These are phyloP conservation scores for Oncorhynchus clarkii DNA, from an alignment of 2,113 vertebrate genomes.

Conservation along the genomic window DNA sequence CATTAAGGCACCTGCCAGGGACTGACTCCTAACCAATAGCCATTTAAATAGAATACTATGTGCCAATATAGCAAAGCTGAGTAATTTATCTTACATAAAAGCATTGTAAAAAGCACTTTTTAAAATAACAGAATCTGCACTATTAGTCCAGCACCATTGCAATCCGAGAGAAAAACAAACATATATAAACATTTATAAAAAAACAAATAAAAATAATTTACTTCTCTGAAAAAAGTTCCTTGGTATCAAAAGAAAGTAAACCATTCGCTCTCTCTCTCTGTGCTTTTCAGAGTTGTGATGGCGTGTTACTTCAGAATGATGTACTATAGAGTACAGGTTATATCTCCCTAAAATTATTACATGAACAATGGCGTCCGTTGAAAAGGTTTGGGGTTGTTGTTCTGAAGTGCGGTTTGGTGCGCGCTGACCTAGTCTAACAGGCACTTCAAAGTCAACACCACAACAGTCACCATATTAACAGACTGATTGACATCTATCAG, in stretches of 20 bases:
- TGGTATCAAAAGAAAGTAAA: constrained; percentile 53
- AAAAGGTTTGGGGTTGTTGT: not conserved
- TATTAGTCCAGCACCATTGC: constrained; percentile 57
- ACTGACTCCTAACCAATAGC: not conserved
- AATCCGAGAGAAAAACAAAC: constrained; percentile 24
- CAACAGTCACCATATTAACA: not conserved
- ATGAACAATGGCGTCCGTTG: not conserved
- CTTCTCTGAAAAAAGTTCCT: constrained; percentile 31
- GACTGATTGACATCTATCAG: not conserved
- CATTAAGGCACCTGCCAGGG: constrained; percentile 27
- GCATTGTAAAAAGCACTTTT: constrained; percentile 18
- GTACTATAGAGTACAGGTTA: not conserved
- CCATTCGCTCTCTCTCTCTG: not conserved
- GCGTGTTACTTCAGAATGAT: not conserved
- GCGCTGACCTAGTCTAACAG: not conserved
- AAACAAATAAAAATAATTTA: constrained; percentile 52
- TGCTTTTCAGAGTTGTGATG: not conserved
- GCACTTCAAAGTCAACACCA: not conserved
- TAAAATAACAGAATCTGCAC: constrained; percentile 10
- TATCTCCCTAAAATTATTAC: too few relatives aligned
- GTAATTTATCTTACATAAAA: not conserved
- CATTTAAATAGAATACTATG: not conserved
- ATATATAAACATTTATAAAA: constrained; percentile 3
- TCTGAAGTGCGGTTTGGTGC: not conserved
- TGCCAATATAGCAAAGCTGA: not conserved